These are phyloP conservation scores for Sceloporus tristichus DNA, from an alignment of 2,113 vertebrate genomes.

Conservation along the genomic window DNA sequence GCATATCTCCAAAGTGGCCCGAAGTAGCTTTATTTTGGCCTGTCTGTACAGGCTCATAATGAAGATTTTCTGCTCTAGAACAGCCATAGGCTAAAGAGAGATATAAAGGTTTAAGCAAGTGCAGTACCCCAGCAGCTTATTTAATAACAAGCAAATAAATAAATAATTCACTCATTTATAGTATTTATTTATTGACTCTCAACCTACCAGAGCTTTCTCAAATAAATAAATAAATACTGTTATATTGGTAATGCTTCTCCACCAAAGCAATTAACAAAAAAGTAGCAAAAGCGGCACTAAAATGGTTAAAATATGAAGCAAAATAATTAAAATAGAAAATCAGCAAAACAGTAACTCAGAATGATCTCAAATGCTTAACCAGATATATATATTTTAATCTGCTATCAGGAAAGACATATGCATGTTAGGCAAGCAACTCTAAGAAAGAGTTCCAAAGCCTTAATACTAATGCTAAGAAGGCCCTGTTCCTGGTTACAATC, in stretches of 20 bases:
- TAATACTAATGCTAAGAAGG: background rate
- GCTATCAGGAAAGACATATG: background rate
- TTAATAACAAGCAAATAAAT: too few relatives aligned
- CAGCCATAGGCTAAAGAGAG: background rate
- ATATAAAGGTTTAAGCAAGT: background rate
- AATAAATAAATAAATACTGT: background rate
- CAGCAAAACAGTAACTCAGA: background rate
- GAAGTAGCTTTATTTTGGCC: too few relatives aligned
- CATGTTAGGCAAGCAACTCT: background rate
- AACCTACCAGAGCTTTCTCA: background rate
- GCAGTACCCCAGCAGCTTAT: too few relatives aligned
- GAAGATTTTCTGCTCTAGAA: background rate
- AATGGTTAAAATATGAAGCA: background rate
- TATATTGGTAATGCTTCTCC: too few relatives aligned
- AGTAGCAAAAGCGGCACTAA: background rate
- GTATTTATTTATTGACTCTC: too few relatives aligned
- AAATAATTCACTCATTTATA: too few relatives aligned
- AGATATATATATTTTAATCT: background rate
- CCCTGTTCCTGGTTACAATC: background rate
- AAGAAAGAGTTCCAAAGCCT: background rate
- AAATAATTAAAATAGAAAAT: background rate
- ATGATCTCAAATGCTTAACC: background rate
- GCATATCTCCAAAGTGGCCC: too few relatives aligned
- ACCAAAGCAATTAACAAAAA: background rate
- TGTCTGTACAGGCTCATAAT: background rate